Base-by-base conservation (phyloP, 2,113 vertebrate species). In the Sclerurus mexicanus region DNA sequence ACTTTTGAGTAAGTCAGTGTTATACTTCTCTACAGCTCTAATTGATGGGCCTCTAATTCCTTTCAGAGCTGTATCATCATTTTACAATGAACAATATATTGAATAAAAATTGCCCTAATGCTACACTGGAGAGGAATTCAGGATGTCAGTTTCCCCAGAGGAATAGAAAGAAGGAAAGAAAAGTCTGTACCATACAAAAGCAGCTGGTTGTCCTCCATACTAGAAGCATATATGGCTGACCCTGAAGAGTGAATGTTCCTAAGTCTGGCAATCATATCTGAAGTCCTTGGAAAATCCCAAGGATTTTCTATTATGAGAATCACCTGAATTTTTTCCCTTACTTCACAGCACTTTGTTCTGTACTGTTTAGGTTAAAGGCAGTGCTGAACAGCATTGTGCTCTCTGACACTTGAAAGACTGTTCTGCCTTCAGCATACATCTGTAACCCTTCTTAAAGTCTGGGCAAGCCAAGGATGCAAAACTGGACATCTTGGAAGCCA, bases 391-490 rank as follows among this genome's bases (percentile, higher is more conserved):
- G 42, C 53, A 79, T 7, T 21, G 19, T 55, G 24, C 19, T 95
- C 42, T 63, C 72, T 90, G 91, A 77, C 75, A 78, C 89, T 77
- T 91, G 72, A 81, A 85, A 58, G 42, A 46, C 16, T 96, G 39
- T 56, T 95, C 71, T 74, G 17, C 37, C 62, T 89, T 91, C 78
- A 91, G 42, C 1, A 1, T 42, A 74, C 30, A 58, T 63, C 75
- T 86, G 47, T 67, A 93, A 84, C 63, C 52, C 39, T 90, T 55
- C 66, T 86, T 93, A 97, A 80, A 37, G 68, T 74, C 85, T 74
- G 28, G 9, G 27, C 33, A 83, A 96, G 72, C 79, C 76, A 81
- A 64, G 67, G 82, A 67, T 94, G 72, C 35, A 84, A 87, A 96
- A 39, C 63, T 56, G 75, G 95, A 85, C 64, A 86, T 37, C 66